Evolutionary conservation across 2,113 vertebrate species (phyloP), one percentile per base, ranked within the genome.

Genomic region (Centropus bengalensis): DNA sequence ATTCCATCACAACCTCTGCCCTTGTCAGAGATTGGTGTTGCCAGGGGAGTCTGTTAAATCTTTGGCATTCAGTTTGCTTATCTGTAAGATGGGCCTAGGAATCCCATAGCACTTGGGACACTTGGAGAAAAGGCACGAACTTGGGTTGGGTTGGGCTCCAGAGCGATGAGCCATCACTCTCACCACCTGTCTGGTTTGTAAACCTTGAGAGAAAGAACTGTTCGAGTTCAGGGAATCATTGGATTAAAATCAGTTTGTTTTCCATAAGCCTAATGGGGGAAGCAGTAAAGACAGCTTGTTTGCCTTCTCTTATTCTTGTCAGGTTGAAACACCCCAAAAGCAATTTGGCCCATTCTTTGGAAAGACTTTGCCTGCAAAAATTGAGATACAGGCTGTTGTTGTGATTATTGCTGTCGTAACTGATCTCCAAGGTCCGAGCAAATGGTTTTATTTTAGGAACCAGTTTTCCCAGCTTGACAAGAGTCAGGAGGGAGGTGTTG

Each of bases 331-430:
- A 18, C 87, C 91, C 47, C 89, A 95, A 54, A 93, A 95, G 16
- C 96, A 98, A 27, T 98, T 98, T 0, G 98, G 98, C 18, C 97
- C 98, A 0, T 98, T 98, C 84, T 99, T 98, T 75, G 98, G 98
- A 60, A 94, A 93, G 3, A 90, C 44, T 1, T 40, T 94, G 32
- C 98, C 98, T 4, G 36, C 17, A n/a, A 97, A 94, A 74, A 98
- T 98, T 4, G 97, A 98, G 91, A 98, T 98, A 0, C 95, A 94
- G 27, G 98, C 98, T 91, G 95, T 97, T 70, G 74, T 76, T 3
- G 98, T 98, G 60, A 97, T 77, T 4, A 55, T 98, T 62, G 55
- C 59, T 6, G 99, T 98, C 76, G 81, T 86, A 28, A 98, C 98
- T 0, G 98, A 97, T 40, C 14, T 75, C 14, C 97, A 1, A 98